Conservation (phyloP, 2,797 vertebrate species). For the Semaprochilodus insignis region DNA sequence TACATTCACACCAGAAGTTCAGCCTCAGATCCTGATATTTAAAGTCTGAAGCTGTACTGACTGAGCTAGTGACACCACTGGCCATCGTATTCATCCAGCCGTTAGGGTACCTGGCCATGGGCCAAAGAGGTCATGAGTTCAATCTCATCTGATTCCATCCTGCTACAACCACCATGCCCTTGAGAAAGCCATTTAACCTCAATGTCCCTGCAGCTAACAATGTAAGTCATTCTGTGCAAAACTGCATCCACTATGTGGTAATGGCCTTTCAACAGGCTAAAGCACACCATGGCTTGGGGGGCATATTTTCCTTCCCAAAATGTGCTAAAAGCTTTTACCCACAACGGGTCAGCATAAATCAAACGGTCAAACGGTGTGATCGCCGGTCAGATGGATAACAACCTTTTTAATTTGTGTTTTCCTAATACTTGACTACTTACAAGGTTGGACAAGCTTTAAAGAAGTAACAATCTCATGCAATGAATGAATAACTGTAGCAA, state of each 20-base stretch:
- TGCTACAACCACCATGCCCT: neutral
- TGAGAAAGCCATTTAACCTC: conserved; percentile 13
- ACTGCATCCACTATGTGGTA: conserved; percentile 6
- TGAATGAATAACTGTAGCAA: no score
- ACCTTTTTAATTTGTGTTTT: neutral
- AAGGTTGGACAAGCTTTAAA: neutral
- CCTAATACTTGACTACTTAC: neutral
- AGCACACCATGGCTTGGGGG: conserved; percentile 4
- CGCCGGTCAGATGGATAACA: neutral
- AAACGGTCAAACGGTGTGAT: neutral
- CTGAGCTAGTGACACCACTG: neutral
- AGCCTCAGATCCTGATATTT: neutral
- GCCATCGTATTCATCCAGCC: neutral
- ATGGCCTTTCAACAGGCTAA: conserved; percentile 19
- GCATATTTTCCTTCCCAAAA: neutral
- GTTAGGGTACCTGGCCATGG: neutral
- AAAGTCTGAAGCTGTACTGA: neutral
- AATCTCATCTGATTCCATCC: neutral
- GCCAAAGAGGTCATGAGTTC: conserved; percentile 1
- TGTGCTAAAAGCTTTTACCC: conserved; percentile 6
- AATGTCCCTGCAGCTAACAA: conserved; percentile 9
- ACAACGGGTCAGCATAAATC: conserved; percentile 6
- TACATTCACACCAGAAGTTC: neutral
- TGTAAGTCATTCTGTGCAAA: conserved; percentile 5
- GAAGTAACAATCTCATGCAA: no score